Evolutionary conservation across 1,140 invertebrate species (phyloP), one percentile per base, ranked within the genome.

Genomic region (Sycophila sp.): DNA sequence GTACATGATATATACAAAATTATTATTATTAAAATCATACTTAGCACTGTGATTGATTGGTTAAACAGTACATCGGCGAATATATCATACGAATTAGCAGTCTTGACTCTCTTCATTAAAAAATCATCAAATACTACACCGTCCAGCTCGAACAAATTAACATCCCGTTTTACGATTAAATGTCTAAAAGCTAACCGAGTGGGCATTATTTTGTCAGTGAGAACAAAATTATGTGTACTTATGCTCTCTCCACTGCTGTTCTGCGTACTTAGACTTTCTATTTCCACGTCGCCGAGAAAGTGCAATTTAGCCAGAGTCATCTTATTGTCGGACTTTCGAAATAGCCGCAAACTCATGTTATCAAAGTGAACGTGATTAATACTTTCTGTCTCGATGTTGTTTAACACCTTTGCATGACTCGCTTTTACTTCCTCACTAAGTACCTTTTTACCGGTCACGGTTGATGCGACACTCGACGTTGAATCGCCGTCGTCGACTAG

Each of bases 51-150:
- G 28, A 83, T 32, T 15, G 71, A 13, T 5, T 55, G 64, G 15
- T 77, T 75, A 22, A 84, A 84, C 42, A 68, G 71, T 5, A 83
- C 40, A 15, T 81, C 63, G 7, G 38, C 51, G 24, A 28, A 58
- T 53, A 84, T 72, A 6, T 77, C 63, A 7, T 80, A 73, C 69
- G 80, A 58, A 22, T 69, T 73, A 4, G 67, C 47, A 10, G 80
- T 63, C 5, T 75, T 78, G 3, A 84, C 64, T 51, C 80, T 74
- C 11, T 81, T 56, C 1, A 62, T 40, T 2, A 77, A 22, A 40
- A 83, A 81, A 28, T 75, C 53, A 32, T 81, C 55, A 17, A 84
- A 77, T 2, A 79, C 36, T 32, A 83, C 34, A 0, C 58, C 72
- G 51, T 84, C 78, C 0, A 83, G 26, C 22, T 58, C 70, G 2